These are phyloP conservation scores for Datnioides undecimradiatus DNA, from an alignment of 2,113 vertebrate genomes.

Conservation along the genomic window DNA sequence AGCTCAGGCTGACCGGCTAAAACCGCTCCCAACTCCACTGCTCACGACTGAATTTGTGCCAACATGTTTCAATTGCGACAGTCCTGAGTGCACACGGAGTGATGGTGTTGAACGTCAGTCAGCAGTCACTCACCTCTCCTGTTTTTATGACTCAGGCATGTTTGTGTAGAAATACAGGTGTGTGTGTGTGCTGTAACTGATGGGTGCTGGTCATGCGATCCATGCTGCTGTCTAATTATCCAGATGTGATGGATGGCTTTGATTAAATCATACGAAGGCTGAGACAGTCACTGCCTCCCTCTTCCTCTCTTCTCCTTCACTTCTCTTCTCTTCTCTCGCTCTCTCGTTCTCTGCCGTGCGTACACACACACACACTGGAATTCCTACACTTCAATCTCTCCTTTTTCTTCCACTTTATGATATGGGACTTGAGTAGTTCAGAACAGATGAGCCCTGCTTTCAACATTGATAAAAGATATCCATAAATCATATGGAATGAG, in stretches of 20 bases:
- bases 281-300: conserved; percentile 43
- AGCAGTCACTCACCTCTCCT: neutral
- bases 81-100: neutral
- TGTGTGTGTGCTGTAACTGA: conserved; percentile 41
- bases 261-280: conserved; percentile 76
- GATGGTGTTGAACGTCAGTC: neutral
- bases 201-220: conserved; percentile 65
- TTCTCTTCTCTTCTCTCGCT: neutral
- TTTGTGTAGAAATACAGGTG: conserved; percentile 27
- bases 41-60: conserved; percentile 22
- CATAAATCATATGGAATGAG: conserved; percentile 67
- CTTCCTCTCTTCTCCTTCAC: neutral
- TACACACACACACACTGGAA: conserved; percentile 11
- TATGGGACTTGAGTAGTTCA: conserved; percentile 65
- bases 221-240: conserved; percentile 79
- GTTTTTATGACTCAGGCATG: neutral
- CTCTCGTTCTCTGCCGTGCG: neutral
- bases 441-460: conserved; percentile 72
- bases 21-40: conserved; percentile 18
- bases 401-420: conserved; percentile 29
- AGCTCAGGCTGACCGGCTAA: conserved; percentile 1
- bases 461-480: conserved; percentile 73
- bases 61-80: neutral
- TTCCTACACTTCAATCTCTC: conserved; percentile 25
- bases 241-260: conserved; percentile 79